Evolutionary conservation across 1,140 invertebrate species (phyloP), one percentile per base, ranked within the genome.

Genomic region (Musca domestica): DNA sequence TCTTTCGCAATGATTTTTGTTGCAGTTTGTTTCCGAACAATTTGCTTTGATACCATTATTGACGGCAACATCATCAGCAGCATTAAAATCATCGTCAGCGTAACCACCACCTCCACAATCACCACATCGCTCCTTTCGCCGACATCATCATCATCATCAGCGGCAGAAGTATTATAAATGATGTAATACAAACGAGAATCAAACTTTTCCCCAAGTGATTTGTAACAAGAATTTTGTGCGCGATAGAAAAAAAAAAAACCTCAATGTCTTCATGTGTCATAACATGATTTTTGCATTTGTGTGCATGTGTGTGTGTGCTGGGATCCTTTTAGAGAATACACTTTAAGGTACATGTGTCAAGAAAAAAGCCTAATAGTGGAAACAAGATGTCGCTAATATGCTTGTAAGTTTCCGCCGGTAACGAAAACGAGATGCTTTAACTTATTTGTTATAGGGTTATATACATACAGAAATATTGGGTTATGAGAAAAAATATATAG

Each of bases 11-110:
- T 79, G 74, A 74, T 71, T 74, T 79, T 61, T 61, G 78, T 79
- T 79, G 76, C 71, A 79, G 77, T 74, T 79, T 79, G n/a, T n/a
- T n/a, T n/a, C 77, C 77, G 72, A 79, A 79, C 77, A 79, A 79
- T 79, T 79, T 79, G 77, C n/a, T n/a, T 79, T 79, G 77, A 79
- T 79, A 77, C 77, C 75, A 10, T 41, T 41, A 30, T 9, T 30
- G n/a, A n/a, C n/a, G n/a, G n/a, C n/a, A 78, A 12, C 34, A 41
- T 41, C 27, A 30, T 30, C 9, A 30, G n/a, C 34, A 10, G 10
- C 34, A 41, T 9, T 41, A 41, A 5, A 41, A 41, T 41, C 34
- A 41, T 9, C 34, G 12, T 41, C 34, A 41, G 2, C 34, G 34
- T 12, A 5, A 41, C 34, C 34, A 41, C 34, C 34, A 41, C 10